Base-by-base conservation (phyloP, 2,113 vertebrate species). In the Craseonycteris thonglongyai region DNA sequence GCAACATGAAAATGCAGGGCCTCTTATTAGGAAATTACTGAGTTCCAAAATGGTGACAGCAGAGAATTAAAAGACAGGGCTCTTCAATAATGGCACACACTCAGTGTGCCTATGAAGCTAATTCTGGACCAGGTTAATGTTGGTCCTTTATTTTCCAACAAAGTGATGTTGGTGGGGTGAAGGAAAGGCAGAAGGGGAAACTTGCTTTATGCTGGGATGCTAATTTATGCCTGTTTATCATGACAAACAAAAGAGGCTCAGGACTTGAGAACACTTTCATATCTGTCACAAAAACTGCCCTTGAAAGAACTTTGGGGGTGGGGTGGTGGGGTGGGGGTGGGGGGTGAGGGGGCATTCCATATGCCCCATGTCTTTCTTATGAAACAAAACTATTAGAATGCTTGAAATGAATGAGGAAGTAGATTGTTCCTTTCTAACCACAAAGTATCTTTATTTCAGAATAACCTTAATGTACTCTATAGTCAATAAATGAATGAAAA, bases 281-380 rank as follows among this genome's bases (percentile, higher is more conserved):
- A 24, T 16, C 7, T 68, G 30, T 45, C 18, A 47, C 19, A 51
- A 86, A 91, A 83, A 68, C 2, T 66, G 42, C 19, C 35, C 45
- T 90, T 28, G 15, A 59, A 80, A 89, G 69, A 94, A 89, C 33
- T 59, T n/a, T 16, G n/a, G n/a, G n/a, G n/a, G n/a, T n/a, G n/a
- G n/a, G n/a, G n/a, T n/a, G n/a, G n/a, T n/a, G n/a, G n/a, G n/a
- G n/a, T n/a, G n/a, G n/a, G n/a, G n/a, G n/a, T n/a, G n/a, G n/a
- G n/a, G n/a, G n/a, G n/a, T n/a, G n/a, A 1, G 40, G 35, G n/a
- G n/a, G 13, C 3, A 2, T 6, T 2, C 8, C n/a, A n/a, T 3
- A 24, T 49, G 16, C n/a, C 40, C 40, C 59, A 33, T 42, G n/a
- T 72, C 7, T 71, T 86, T 94, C 61, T 90, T 68, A 59, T 18